These are phyloP conservation scores for Rhinoraja longicauda DNA, from an alignment of 2,797 vertebrate genomes.

Conservation along the genomic window DNA sequence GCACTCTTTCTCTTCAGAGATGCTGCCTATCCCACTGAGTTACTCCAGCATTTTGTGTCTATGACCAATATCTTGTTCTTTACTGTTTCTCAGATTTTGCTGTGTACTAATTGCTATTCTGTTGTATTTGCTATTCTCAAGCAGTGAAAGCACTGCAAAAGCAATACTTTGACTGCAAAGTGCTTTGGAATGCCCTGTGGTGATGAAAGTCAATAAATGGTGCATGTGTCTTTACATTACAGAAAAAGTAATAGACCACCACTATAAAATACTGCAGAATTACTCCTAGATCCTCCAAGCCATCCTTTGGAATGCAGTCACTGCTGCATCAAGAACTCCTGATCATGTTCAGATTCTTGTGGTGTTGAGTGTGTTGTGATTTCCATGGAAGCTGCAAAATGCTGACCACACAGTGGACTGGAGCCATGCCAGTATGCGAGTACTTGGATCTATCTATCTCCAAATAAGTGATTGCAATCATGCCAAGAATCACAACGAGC, in stretches of 20 bases:
- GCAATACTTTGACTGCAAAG: not conserved
- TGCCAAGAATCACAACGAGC: slow-evolving; percentile 37
- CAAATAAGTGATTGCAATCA: slow-evolving; percentile 21
- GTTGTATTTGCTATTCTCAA: not conserved
- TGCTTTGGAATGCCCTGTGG: too few species aligned
- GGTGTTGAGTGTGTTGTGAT: not conserved
- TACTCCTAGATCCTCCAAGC: not conserved
- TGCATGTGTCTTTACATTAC: not conserved
- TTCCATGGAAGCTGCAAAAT: not conserved
- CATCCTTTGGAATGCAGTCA: not conserved
- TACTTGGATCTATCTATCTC: slow-evolving; percentile 7
- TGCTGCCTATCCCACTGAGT: too few species aligned
- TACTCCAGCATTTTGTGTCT: too few species aligned
- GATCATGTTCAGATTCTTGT: not conserved
- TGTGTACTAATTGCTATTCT: not conserved
- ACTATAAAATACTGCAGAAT: not conserved
- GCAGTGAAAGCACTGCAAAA: not conserved
- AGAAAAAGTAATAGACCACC: not conserved
- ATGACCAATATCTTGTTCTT: not conserved
- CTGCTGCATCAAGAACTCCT: not conserved
- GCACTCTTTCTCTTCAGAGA: too few species aligned
- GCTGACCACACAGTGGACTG: slow-evolving; percentile 15
- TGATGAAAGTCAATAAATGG: not conserved
- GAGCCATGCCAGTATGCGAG: not conserved
- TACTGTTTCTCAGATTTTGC: not conserved